Evolutionary conservation across 2,113 vertebrate species (phyloP), one percentile per base, ranked within the genome.

Genomic region (Myotis yumanensis): DNA sequence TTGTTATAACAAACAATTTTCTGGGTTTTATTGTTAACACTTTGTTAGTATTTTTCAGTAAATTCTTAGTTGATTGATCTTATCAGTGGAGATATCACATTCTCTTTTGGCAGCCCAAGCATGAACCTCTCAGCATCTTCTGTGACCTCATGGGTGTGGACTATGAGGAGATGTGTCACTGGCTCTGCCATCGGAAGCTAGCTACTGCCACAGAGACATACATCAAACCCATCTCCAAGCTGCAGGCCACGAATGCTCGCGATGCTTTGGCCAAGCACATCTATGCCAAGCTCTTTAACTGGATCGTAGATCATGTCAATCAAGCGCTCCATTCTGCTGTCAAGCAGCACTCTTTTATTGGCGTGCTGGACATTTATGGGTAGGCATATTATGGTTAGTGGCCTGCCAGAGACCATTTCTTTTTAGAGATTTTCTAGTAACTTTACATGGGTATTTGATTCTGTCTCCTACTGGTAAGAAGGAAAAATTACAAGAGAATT

Each of bases 301-400:
- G 99, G 99, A 99, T 99, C 86, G 99, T 99, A 14, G 99, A 99
- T 94, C 99, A 99, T 1, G 99, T 99, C 96, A 99, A 99, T 98
- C 99, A 99, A 97, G 99, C 99, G 4, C 99, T 99, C 37, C 98
- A 99, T 4, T 98, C 99, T 40, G 98, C 98, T 68, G 86, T 99
- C 66, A 99, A 99, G 52, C 99, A 99, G 95, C 99, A 99, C 97
- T 99, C 99, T 23, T 99, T 99, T 95, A 99, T 99, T 16, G 99
- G 99, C 0, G 99, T 99, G 46, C 98, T 99, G 3, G 99, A 99
- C 97, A 99, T 99, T 96, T 99, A 99, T 1, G 99, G 99, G 99
- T 99, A 93, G 96, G 98, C 98, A 23, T 81, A 15, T 35, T 93
- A 94, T 73, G 72, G 62, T 46, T 62, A 43, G 51, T 46, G 69